These are phyloP conservation scores for Agrotis segetum DNA, from an alignment of 2,888 invertebrate genomes.

Conservation along the genomic window DNA sequence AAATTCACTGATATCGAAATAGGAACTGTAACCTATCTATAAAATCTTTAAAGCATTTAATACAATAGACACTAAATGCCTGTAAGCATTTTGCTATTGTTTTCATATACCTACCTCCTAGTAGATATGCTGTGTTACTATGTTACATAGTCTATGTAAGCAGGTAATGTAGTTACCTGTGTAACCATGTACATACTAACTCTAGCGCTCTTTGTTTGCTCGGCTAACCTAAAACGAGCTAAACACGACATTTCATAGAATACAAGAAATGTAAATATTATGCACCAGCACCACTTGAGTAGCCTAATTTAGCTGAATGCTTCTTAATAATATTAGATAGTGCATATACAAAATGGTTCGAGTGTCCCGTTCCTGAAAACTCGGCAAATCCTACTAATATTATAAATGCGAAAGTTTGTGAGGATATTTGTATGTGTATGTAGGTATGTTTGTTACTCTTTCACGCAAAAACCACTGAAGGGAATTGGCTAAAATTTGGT, in stretches of 20 bases:
- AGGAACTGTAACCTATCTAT: not conserved
- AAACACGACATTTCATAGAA: slow-evolving; percentile 12
- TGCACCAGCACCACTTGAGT: not conserved
- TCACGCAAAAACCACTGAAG: too few species aligned
- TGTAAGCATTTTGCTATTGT: slow-evolving; percentile 41
- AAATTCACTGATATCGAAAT: slow-evolving; percentile 15
- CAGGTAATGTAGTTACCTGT: too few species aligned
- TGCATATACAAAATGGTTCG: too few species aligned
- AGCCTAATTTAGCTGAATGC: not conserved
- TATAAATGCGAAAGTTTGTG: too few species aligned
- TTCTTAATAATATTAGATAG: not conserved
- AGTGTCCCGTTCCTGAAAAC: too few species aligned
- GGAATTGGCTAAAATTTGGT: too few species aligned
- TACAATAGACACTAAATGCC: slow-evolving; percentile 50
- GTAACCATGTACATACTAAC: not conserved
- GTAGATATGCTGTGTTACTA: not conserved
- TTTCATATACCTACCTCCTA: slow-evolving; percentile 12
- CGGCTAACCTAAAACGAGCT: slow-evolving; percentile 29
- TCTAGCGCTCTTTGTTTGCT: slow-evolving; percentile 36
- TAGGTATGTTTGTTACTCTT: too few species aligned
- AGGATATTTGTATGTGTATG: too few species aligned
- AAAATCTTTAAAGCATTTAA: slow-evolving; percentile 23
- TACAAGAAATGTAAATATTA: slow-evolving; percentile 3
- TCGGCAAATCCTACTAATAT: too few species aligned
- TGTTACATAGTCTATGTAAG: not conserved